Evolutionary conservation across 2,888 invertebrate genomes (phyloP).

Genomic region (Morinoia aosen): DNA sequence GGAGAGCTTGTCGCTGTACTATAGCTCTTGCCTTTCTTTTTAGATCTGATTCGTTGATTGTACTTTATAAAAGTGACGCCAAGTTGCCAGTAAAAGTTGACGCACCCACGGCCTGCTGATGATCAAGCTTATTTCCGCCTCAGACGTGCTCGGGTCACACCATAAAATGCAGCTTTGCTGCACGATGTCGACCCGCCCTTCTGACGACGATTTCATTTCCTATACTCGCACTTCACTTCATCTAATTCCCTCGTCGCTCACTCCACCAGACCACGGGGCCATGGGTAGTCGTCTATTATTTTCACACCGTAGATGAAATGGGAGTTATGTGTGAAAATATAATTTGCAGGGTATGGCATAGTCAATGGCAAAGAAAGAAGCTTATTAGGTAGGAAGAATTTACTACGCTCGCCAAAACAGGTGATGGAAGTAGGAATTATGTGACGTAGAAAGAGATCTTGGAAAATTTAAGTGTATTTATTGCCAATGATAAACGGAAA

Average conservation of each 20-base stretch:
- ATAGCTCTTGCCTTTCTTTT: conserved; percentile 26
- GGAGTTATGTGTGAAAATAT: background rate
- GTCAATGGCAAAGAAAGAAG: background rate
- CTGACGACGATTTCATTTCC: background rate
- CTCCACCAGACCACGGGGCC: background rate
- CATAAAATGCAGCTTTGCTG: background rate
- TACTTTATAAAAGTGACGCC: conserved; percentile 34
- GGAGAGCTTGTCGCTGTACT: conserved; percentile 39
- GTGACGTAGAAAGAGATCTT: no score
- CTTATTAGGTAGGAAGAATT: no score
- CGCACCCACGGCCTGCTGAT: background rate
- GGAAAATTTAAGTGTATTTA: no score
- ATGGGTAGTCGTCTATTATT: background rate
- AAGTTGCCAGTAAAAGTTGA: conserved; percentile 16
- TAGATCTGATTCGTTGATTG: conserved; percentile 28
- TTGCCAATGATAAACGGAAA: no score
- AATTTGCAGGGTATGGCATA: background rate
- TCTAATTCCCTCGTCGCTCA: background rate
- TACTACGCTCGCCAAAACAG: no score
- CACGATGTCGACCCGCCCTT: background rate
- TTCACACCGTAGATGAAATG: no score
- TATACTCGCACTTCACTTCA: background rate
- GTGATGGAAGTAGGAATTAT: no score
- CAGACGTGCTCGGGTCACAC: background rate
- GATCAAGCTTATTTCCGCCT: background rate